Base-by-base conservation (phyloP, 2,797 vertebrate species). In the Helarctos malayanus region DNA sequence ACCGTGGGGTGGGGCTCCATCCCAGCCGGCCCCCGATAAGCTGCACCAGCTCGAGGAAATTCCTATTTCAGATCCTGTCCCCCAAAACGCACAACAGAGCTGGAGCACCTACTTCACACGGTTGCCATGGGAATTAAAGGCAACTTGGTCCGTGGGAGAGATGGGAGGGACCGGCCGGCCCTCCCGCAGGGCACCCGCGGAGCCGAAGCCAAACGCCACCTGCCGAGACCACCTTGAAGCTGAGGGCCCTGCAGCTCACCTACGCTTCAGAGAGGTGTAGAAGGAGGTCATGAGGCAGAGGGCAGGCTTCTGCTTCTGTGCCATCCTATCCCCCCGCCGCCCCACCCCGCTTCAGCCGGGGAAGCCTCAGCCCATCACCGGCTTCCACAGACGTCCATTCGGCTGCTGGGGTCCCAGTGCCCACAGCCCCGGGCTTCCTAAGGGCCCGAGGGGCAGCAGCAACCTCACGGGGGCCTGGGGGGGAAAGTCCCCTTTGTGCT, bases 81-180 rank as follows among this genome's bases (percentile, higher is more conserved):
- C 56, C 41, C 47, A 3, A 59, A 47, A 52, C 4, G 5, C 5
- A 25, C 65, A 68, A 8, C 25, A 47, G 19, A 59, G n/a, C 32
- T 52, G 15, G 54, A 52, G 25, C 29, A 6, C 32, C 63, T 38
- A 2, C 49, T n/a, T 32, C 4, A 1, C 6, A n/a, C 9, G 13
- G 56, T 25, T 41, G 59, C 71, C 11, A 4, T 27, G 56, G 86
- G 25, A 49, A 32, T 29, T 32, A 2, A 1, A 54, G 2, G 35
- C 18, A 2, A 18, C 19, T 12, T 15, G 23, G 12, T 1, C 27
- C 57, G 11, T 7, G 18, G 0, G 0, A 4, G 35, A 21, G 56
- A 14, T 29, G 27, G 75, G 32, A 9, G 47, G 35, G 15, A 19
- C 1, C 2, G 0, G 12, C 23, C 19, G 8, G 0, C 21, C 35